Conservation (phyloP, 2,888 invertebrate species). For the Rhagophthalmus giganteus region DNA sequence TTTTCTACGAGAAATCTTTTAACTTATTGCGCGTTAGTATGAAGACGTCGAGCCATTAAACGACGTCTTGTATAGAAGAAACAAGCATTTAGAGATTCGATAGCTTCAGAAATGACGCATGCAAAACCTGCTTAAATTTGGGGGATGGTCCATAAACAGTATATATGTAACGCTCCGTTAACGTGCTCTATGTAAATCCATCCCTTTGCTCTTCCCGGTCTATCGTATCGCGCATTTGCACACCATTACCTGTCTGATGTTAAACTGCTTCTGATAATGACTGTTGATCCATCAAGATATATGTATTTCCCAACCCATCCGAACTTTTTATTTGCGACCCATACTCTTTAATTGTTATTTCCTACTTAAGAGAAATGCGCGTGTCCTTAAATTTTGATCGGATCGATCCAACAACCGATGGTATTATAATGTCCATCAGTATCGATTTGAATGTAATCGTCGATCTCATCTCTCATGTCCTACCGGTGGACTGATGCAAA, state of each 20-base stretch:
- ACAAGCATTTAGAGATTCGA: too few relatives aligned
- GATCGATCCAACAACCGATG: slow-evolving; percentile 47
- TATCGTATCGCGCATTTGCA: slow-evolving; percentile 52
- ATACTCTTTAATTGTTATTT: slow-evolving; percentile 4
- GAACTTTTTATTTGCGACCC: slow-evolving; percentile 10
- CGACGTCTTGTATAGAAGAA: too few relatives aligned
- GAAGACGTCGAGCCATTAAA: too few relatives aligned
- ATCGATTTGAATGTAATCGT: slow-evolving; percentile 50
- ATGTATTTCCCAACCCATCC: slow-evolving; percentile 19
- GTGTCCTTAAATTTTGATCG: slow-evolving; percentile 44
- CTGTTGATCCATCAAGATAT: slow-evolving; percentile 27
- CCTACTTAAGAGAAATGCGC: slow-evolving; percentile 34
- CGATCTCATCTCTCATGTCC: slow-evolving; percentile 40
- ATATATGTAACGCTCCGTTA: slow-evolving; percentile 38
- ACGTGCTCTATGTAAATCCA: slow-evolving; percentile 39
- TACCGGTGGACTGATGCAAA: slow-evolving; percentile 30
- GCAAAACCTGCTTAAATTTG: too few relatives aligned
- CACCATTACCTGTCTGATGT: slow-evolving; percentile 54
- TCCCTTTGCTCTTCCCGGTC: slow-evolving; percentile 30
- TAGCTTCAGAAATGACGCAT: too few relatives aligned
- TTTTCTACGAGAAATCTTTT: too few relatives aligned
- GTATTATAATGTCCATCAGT: slow-evolving; percentile 53
- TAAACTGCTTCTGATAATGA: slow-evolving; percentile 42
- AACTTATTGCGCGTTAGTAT: too few relatives aligned
- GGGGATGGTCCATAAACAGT: slow-evolving; percentile 34